Conservation (phyloP, 2,888 invertebrate genomes). For the Synanthedon myopaeformis region DNA sequence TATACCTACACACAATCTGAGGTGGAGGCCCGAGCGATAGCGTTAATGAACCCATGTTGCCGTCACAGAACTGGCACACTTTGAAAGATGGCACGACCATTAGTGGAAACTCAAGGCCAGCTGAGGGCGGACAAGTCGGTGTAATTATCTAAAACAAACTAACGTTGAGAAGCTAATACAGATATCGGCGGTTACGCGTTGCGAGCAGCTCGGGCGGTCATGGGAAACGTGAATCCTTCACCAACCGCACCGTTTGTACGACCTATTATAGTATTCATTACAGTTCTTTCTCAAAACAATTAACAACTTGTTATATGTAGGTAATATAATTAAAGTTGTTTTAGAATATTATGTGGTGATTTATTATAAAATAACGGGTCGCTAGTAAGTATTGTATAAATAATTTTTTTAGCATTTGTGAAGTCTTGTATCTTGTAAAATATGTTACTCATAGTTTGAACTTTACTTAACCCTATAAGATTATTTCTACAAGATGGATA, state of each 20-base stretch:
- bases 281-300: no score
- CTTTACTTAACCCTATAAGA: neutral
- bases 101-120: conserved; percentile 48
- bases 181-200: neutral
- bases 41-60: conserved; percentile 64
- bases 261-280: no score
- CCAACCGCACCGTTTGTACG: no score
- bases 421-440: no score
- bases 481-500: neutral
- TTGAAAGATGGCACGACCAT: conserved; percentile 48
- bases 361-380: no score
- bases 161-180: conserved; percentile 8
- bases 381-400: no score
- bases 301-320: no score
- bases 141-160: conserved; percentile 50
- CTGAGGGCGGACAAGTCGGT: conserved; percentile 43
- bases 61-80: conserved; percentile 54
- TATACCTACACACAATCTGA: conserved; percentile 40
- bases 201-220: neutral
- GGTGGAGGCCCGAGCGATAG: conserved; percentile 38
- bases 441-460: neutral
- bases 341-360: no score
- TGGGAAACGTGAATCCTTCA: neutral
- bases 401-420: no score
- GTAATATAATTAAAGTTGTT: no score